phyloP scores from a whole-genome alignment of 2,888 invertebrate genomes.

The Abrostola triplasia region DNA sequence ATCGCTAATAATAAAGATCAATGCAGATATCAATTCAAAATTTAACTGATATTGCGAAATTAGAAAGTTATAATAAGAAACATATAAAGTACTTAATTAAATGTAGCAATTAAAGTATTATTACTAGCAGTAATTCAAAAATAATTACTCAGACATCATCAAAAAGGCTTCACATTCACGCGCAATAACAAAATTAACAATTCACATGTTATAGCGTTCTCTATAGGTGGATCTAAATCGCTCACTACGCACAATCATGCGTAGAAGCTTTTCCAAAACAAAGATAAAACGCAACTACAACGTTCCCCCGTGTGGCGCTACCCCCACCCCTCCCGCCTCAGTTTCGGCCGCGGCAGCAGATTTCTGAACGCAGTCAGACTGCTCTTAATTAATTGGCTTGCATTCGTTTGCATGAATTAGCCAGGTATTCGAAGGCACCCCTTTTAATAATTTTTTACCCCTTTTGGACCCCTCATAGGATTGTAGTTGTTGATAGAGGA shows the following conservation, averaged over 20 bases:
- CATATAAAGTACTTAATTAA: no score
- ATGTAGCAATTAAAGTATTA: no score
- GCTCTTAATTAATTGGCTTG: conserved; percentile 86
- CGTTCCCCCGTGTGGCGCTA: conserved; percentile 45
- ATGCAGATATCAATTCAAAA: no score
- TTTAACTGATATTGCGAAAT: no score
- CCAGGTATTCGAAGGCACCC: conserved; percentile 75
- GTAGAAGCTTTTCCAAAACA: conserved; percentile 11
- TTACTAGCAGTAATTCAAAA: no score
- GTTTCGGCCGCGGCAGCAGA: conserved; percentile 77
- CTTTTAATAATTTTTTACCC: conserved; percentile 58
- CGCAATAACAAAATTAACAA: no score
- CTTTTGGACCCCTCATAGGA: conserved; percentile 46
- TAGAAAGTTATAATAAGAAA: no score
- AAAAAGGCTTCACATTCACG: not conserved
- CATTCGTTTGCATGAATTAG: conserved; percentile 88
- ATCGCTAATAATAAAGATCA: no score
- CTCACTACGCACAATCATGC: not conserved
- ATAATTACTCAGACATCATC: not conserved
- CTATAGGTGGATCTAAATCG: no score
- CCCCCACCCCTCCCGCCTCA: conserved; percentile 51
- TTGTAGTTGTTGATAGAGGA: conserved; percentile 53
- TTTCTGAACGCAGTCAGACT: conserved; percentile 77
- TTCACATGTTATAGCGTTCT: no score
- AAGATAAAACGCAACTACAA: conserved; percentile 33